These are phyloP conservation scores for Petrocephalus sullivani DNA, from an alignment of 2,797 vertebrate genomes.

Conservation along the genomic window DNA sequence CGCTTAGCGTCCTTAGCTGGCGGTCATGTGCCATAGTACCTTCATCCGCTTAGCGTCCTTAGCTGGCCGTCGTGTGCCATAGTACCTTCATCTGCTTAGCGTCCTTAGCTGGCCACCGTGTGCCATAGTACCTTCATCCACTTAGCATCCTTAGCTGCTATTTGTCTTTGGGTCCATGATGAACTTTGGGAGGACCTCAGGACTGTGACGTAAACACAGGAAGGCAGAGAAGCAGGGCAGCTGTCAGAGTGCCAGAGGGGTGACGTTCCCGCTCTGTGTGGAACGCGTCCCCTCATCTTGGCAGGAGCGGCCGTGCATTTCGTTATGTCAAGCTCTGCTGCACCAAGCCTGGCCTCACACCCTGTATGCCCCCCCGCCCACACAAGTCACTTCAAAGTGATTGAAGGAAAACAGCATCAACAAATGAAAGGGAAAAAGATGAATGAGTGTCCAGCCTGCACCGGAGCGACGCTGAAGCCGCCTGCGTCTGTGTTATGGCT, in stretches of 20 bases:
- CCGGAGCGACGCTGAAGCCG: conserved; percentile 16
- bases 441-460: background rate
- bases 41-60: too few species aligned
- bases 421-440: conserved; percentile 2
- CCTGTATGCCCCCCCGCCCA: background rate
- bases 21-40: too few species aligned
- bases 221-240: background rate
- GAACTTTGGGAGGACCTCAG: background rate
- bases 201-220: background rate
- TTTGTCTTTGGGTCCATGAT: background rate
- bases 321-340: background rate
- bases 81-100: too few species aligned
- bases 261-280: background rate
- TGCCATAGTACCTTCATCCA: too few species aligned
- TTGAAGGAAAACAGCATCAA: background rate
- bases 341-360: background rate
- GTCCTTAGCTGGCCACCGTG: too few species aligned
- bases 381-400: conserved; percentile 28
- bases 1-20: too few species aligned
- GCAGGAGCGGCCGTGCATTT: background rate
- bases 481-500: conserved; percentile 63
- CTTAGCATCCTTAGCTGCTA: too few species aligned
- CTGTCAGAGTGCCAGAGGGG: background rate
- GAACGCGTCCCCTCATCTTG: background rate
- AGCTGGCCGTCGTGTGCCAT: too few species aligned